Percentiles rank a stretch among this genome's conserved stretches.
These are phyloP conservation scores for Drosophila flavopinicola DNA, from an alignment of 2,888 invertebrate genomes.

Conservation along the genomic window DNA sequence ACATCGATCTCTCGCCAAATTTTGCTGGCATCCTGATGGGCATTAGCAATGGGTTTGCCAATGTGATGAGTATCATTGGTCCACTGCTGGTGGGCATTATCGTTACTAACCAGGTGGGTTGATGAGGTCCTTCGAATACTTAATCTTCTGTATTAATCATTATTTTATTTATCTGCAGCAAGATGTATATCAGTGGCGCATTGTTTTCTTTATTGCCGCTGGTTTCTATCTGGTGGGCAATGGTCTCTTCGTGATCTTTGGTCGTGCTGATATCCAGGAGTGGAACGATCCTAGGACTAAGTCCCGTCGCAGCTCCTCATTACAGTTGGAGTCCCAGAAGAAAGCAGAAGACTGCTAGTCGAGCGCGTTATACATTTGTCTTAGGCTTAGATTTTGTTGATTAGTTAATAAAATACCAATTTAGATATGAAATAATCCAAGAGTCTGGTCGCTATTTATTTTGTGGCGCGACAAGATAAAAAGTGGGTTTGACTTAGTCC, in stretches of 20 bases:
- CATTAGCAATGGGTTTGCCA: constrained; percentile 88
- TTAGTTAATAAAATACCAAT: constrained; percentile 11
- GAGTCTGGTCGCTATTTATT: neutral
- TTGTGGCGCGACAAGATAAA: neutral
- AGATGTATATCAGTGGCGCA: constrained; percentile 89
- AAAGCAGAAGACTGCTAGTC: neutral
- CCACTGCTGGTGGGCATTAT: constrained; percentile 87
- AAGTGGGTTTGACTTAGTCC: constrained; percentile 1
- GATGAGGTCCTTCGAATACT: no score
- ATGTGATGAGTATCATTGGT: constrained; percentile 87
- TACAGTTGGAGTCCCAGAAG: constrained; percentile 29
- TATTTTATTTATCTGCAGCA: constrained; percentile 84
- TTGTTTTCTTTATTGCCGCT: constrained; percentile 90
- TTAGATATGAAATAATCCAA: neutral
- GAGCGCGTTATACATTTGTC: neutral
- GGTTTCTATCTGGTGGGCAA: constrained; percentile 89
- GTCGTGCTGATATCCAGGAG: constrained; percentile 87
- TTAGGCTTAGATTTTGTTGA: neutral
- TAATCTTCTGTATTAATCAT: neutral
- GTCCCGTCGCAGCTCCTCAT: constrained; percentile 49
- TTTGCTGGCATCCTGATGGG: constrained; percentile 90
- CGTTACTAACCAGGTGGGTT: constrained; percentile 86
- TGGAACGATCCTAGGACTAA: constrained; percentile 87
- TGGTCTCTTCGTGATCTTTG: constrained; percentile 88
- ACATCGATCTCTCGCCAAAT: constrained; percentile 88